Evolutionary conservation across 2,888 invertebrate genomes (phyloP).

Genomic region (Eupithecia centaureata): DNA sequence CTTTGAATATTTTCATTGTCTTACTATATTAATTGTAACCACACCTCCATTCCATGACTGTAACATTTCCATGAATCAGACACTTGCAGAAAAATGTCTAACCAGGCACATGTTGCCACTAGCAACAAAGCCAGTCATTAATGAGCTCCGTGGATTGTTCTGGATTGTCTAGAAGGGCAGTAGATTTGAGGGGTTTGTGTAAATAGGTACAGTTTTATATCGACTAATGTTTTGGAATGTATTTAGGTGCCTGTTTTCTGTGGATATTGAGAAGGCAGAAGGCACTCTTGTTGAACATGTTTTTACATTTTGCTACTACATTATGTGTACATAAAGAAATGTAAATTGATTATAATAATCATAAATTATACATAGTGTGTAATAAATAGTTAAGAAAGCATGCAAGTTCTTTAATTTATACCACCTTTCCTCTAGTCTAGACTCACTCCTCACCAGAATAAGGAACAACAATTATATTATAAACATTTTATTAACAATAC

Average conservation of each 20-base stretch:
- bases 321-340: slow-evolving; percentile 78
- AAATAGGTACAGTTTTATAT: slow-evolving; percentile 70
- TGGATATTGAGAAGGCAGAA: slow-evolving; percentile 27
- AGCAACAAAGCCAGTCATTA: not conserved
- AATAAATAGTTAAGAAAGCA: slow-evolving; percentile 80
- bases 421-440: not conserved
- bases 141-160: not conserved
- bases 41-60: too few species aligned
- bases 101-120: too few species aligned
- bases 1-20: too few species aligned
- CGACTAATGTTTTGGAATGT: slow-evolving; percentile 62
- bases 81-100: too few species aligned
- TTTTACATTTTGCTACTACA: slow-evolving; percentile 78
- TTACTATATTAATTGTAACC: too few species aligned
- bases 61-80: too few species aligned
- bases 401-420: slow-evolving; percentile 2
- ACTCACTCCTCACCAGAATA: not conserved
- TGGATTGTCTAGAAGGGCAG: not conserved
- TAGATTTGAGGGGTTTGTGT: slow-evolving; percentile 51
- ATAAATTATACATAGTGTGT: slow-evolving; percentile 80
- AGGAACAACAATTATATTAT: slow-evolving; percentile 21
- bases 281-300: slow-evolving; percentile 43
- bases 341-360: slow-evolving; percentile 77
- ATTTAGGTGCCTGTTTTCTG: slow-evolving; percentile 49
- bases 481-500: slow-evolving; percentile 69